phyloP scores from a whole-genome alignment of 2,888 invertebrate genomes.

The Mythimna loreyi region DNA sequence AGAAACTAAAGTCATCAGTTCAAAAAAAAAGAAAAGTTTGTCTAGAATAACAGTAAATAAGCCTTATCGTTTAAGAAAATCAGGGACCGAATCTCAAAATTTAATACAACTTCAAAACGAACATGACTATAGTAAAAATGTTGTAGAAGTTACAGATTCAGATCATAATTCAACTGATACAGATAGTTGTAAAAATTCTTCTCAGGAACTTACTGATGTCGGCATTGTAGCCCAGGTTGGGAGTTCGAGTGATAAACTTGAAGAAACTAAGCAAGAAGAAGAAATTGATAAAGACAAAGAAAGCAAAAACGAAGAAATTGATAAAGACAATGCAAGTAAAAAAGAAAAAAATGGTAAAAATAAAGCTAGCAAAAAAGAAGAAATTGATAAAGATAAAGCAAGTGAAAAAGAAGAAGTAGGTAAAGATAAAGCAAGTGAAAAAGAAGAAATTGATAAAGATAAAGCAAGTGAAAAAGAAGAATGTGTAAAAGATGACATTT shows the following conservation, averaged over 20 bases:
- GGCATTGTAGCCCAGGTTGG: slow-evolving; percentile 27
- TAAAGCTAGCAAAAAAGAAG: slow-evolving; percentile 1
- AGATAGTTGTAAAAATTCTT: slow-evolving; percentile 43
- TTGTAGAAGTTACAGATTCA: slow-evolving; percentile 36
- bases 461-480: slow-evolving; percentile 18
- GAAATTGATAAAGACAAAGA: slow-evolving; percentile 11
- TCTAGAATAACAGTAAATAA: slow-evolving; percentile 63
- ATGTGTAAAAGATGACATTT: slow-evolving; percentile 11
- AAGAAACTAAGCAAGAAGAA: slow-evolving; percentile 16
- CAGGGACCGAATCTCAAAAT: slow-evolving; percentile 73
- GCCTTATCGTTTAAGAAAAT: slow-evolving; percentile 74
- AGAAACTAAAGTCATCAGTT: slow-evolving; percentile 51
- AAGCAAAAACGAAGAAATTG: too few species aligned
- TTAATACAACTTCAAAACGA: slow-evolving; percentile 71
- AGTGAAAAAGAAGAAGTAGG: slow-evolving; percentile 3
- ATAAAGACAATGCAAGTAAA: slow-evolving; percentile 11
- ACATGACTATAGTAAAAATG: slow-evolving; percentile 72
- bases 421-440: slow-evolving; percentile 12
- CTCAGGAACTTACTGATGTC: slow-evolving; percentile 16
- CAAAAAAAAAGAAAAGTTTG: slow-evolving; percentile 68
- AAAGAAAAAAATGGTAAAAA: too few species aligned
- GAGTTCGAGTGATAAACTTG: slow-evolving; percentile 28
- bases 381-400: not conserved
- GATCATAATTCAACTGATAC: slow-evolving; percentile 46
- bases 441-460: slow-evolving; percentile 3